These are phyloP conservation scores for Crotalus tigris DNA, from an alignment of 2,113 vertebrate species.

Conservation along the genomic window DNA sequence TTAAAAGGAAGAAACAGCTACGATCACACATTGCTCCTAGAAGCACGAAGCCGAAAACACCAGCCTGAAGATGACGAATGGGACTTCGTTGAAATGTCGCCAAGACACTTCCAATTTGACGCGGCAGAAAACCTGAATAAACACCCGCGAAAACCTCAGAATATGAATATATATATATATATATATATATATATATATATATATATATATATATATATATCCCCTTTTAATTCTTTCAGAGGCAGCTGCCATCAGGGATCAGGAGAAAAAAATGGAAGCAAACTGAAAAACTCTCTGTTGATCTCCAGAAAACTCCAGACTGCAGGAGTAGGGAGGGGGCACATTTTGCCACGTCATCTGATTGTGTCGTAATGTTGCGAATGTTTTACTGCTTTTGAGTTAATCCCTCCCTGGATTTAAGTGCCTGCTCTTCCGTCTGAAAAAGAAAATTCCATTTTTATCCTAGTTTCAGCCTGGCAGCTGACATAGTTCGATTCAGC, in stretches of 20 bases:
- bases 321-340: rapidly evolving
- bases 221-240: too few relatives aligned
- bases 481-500: not conserved
- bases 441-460: not conserved
- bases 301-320: not conserved
- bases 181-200: too few relatives aligned
- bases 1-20: too few relatives aligned
- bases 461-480: not conserved
- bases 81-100: too few relatives aligned
- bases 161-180: too few relatives aligned
- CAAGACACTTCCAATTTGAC: too few relatives aligned
- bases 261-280: not conserved
- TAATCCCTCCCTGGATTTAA: not conserved
- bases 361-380: not conserved
- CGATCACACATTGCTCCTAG: too few relatives aligned
- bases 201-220: too few relatives aligned
- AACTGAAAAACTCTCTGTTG: not conserved
- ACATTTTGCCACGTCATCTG: not conserved
- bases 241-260: not conserved
- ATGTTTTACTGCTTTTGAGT: not conserved
- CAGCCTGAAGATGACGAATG: too few relatives aligned
- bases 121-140: too few relatives aligned
- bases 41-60: too few relatives aligned
- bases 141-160: too few relatives aligned
- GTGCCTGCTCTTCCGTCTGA: not conserved